A percentile compares a stretch with the other conserved stretches of the same genome.
Conservation (phyloP, 2,888 invertebrate species). For the Aporophyla nigra region DNA sequence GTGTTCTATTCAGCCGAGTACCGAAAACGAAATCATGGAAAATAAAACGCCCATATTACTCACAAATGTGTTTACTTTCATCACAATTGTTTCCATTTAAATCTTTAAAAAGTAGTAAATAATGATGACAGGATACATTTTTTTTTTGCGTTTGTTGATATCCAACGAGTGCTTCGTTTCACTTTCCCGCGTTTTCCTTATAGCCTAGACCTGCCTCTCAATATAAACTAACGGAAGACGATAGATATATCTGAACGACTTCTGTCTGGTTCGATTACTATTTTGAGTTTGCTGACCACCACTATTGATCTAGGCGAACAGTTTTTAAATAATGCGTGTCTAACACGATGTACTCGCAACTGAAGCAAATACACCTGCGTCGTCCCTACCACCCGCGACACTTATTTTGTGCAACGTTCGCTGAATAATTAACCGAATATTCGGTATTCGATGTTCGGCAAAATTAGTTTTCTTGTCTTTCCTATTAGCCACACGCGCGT, state of each 20-base stretch:
- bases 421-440: constrained; percentile 3
- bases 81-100: not conserved
- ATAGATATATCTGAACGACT: not conserved
- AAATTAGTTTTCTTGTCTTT: not conserved
- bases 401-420: not conserved
- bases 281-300: not conserved
- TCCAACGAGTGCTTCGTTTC: not conserved
- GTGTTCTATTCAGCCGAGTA: not conserved
- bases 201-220: not conserved
- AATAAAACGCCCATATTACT: not conserved
- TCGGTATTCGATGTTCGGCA: not conserved
- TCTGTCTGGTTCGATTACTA: not conserved
- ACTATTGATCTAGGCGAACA: not conserved
- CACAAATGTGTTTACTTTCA: not conserved
- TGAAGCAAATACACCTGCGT: not conserved
- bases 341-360: not conserved
- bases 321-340: not conserved
- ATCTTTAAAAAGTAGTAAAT: not conserved
- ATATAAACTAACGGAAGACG: not conserved
- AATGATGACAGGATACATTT: not conserved
- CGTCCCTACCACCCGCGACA: not conserved
- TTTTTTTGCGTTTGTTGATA: no score
- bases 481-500: not conserved
- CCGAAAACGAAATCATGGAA: not conserved
- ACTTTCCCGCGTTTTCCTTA: not conserved